A percentile compares a stretch with the other conserved stretches of the same genome.
Evolutionary conservation across 92 coral and sea anemone species (phyloP).

Genomic region (Nematostella vectensis): DNA sequence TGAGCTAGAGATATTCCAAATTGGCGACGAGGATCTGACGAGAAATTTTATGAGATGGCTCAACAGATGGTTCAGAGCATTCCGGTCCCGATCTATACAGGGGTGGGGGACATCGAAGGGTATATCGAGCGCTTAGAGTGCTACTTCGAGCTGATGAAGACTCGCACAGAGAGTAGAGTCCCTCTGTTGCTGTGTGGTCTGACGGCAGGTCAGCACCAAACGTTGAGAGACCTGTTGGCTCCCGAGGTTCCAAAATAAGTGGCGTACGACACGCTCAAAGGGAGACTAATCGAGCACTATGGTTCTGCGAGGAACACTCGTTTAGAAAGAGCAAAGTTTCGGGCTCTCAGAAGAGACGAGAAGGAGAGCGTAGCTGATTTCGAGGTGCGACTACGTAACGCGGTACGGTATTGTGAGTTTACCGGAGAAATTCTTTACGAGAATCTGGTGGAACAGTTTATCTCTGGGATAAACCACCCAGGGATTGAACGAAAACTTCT

Average conservation of each 20-base stretch:
- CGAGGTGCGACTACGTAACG: slow-evolving; percentile 15
- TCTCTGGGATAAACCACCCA: too few species aligned
- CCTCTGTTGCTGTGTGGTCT: slow-evolving; percentile 13
- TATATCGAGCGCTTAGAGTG: too few species aligned
- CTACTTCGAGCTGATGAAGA: too few species aligned
- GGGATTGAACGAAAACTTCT: too few species aligned
- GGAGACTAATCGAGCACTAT: neutral
- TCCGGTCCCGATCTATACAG: too few species aligned
- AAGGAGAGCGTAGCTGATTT: slow-evolving; percentile 3
- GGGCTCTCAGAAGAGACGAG: neutral
- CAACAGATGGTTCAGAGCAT: too few species aligned
- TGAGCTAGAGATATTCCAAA: too few species aligned
- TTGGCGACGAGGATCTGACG: too few species aligned
- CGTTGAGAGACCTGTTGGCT: slow-evolving; percentile 8
- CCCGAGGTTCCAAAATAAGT: slow-evolving; percentile 12
- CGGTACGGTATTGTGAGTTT: neutral
- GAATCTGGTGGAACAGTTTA: neutral
- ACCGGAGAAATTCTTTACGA: neutral
- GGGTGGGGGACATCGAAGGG: too few species aligned
- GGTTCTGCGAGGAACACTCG: neutral
- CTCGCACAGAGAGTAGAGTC: too few species aligned
- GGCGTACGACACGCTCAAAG: neutral
- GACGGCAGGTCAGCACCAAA: slow-evolving; percentile 12
- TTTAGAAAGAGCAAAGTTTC: neutral
- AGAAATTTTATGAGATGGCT: too few species aligned